Base-by-base conservation (phyloP, 1,140 invertebrate genomes). In the Drosophila elegans region DNA sequence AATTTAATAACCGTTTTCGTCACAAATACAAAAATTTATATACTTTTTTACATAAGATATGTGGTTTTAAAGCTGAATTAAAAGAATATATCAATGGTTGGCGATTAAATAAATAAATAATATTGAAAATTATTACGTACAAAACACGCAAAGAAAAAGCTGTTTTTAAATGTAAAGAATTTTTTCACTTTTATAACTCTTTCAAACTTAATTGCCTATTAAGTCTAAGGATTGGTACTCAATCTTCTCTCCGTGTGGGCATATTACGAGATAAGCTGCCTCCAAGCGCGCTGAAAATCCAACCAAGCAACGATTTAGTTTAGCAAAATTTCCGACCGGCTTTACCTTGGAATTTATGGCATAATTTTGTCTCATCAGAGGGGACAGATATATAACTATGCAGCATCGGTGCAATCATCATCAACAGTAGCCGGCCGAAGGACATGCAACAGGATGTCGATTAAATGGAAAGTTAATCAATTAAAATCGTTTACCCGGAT, bases 281-380 rank as follows among this genome's bases (percentile, higher is more conserved):
- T 63, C 46, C 66, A 69, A 78, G 82, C 83, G 71, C 62, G 62
- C 72, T 64, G 57, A 81, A 84, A 77, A 52, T 74, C 51, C 53
- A 57, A 53, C 51, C 9, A 42, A 39, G 49, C 54, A 25, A 36
- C 48, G 69, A 80, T 59, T 75, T 64, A 52, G 73, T 57, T 54
- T 25, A 64, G 62, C 57, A 41, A 45, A 71, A 57, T 44, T 44
- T 21, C 16, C 41, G 74, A 44, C 12, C 46, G 67, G 48, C 73
- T 69, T 74, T 71, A 80, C 79, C 83, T 83, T 86, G 83, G 75
- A 75, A 86, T 88, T 86, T 88, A 82, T 84, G 81, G 73, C 81
- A 84, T 84, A 80, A 84, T 86, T 85, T 71, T 76, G 69, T 32
- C 46, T 68, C 73, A 77, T 69, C 74, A 61, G 46, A 38, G 61